Percentiles rank a stretch among this genome's conserved stretches.
Evolutionary conservation across 2,888 invertebrate species (phyloP).

Genomic region (Drosophila mimica): DNA sequence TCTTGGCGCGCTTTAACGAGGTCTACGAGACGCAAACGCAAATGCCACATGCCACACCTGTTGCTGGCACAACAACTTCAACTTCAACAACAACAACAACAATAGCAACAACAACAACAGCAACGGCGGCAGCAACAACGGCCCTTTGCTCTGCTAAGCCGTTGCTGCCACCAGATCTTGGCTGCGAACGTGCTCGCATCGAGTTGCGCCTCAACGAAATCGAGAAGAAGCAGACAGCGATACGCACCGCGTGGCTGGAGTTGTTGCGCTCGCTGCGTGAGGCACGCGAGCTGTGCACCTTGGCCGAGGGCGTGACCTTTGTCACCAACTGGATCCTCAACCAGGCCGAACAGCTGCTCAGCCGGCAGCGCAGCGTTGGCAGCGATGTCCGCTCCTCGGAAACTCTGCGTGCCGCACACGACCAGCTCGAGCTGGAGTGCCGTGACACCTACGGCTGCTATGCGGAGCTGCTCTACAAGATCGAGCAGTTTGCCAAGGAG

Average conservation of each 20-base stretch:
- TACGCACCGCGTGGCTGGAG: constrained; percentile 87
- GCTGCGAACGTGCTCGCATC: constrained; percentile 87
- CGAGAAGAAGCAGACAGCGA: constrained; percentile 87
- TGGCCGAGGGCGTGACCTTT: constrained; percentile 89
- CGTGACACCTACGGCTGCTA: constrained; percentile 92
- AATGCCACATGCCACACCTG: constrained; percentile 39
- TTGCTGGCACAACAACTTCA: constrained; percentile 25
- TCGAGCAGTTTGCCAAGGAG: constrained; percentile 87
- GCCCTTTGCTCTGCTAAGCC: constrained; percentile 39
- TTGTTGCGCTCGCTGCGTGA: constrained; percentile 87
- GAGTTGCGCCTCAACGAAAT: constrained; percentile 87
- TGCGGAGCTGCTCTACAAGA: constrained; percentile 91
- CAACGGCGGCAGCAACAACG: constrained; percentile 34
- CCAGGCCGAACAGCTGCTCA: constrained; percentile 90
- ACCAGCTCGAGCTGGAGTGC: constrained; percentile 90
- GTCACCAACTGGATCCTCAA: constrained; percentile 92
- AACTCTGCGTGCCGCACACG: constrained; percentile 90
- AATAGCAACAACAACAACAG: constrained; percentile 26
- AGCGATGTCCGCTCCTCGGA: constrained; percentile 90
- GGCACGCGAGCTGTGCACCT: constrained; percentile 87
- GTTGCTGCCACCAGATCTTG: constrained; percentile 87
- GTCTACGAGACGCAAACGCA: constrained; percentile 73
- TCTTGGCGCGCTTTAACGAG: constrained; percentile 84
- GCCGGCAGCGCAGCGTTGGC: constrained; percentile 89
- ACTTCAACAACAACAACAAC: constrained; percentile 25